Evolutionary conservation across 2,797 vertebrate species (phyloP), one percentile per base, ranked within the genome.

Genomic region (Cygnus olor): DNA sequence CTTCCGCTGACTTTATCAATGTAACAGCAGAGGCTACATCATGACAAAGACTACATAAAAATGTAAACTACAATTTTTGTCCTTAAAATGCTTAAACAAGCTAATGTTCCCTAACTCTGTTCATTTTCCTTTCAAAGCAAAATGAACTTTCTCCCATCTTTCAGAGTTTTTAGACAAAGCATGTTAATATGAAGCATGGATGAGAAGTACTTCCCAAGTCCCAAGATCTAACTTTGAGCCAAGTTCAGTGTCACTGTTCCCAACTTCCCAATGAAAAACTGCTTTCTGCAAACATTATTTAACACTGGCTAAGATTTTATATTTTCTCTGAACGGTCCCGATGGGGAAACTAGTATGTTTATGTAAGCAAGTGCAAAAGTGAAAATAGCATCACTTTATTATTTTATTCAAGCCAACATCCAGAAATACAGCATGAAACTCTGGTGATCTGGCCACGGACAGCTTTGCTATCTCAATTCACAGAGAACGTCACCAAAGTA

Each of bases 401-500:
- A 90, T 66, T 91, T 88, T 25, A 69, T 47, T 90, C 49, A 51
- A 89, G 53, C 27, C 77, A 90, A 64, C 21, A 89, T 63, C 16
- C 13, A 89, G 65, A 86, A 93, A 87, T 11, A 42, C 0, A 1
- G 34, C 22, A 47, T 47, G 76, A 92, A 92, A 68, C 49, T 65
- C 47, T 28, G 20, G 56, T 1, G 3, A 81, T 73, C 57, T 81
- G 47, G 77, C 68, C 60, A 38, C 58, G 91, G 74, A 84, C 68
- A 90, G 74, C 34, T 94, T 80, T 88, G 82, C 68, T 64, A 45
- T 65, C 30, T 84, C 6, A 6, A 10, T 92, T 80, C 88, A 65
- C n/a, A 91, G 68, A 69, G 83, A 94, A 32, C 44, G 83, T 38
- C 57, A 69, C 25, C 58, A 84, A 89, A 94, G 40, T 73, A 84